These are phyloP conservation scores for Zele albiditarsus DNA, from an alignment of 2,888 invertebrate species.

Conservation along the genomic window DNA sequence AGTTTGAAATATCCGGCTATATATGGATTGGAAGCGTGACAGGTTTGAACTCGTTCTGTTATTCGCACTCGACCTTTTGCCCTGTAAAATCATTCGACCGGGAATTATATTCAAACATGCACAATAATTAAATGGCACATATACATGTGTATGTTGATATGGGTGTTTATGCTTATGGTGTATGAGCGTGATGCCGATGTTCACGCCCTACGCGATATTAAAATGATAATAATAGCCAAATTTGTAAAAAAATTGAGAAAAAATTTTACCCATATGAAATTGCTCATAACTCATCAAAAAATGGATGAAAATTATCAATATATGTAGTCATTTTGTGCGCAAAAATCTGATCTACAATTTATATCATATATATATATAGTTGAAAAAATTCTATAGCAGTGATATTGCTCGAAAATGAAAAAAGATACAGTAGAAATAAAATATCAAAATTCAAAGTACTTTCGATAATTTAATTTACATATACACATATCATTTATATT, in stretches of 20 bases:
- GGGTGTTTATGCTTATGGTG: neutral
- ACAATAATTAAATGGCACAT: neutral
- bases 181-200: neutral
- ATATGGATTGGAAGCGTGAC: slow-evolving; percentile 4
- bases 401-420: neutral
- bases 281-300: too few relatives aligned
- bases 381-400: neutral
- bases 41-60: neutral
- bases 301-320: neutral
- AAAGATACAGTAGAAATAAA: neutral
- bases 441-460: neutral
- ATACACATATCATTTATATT: neutral
- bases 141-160: neutral
- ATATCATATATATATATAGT: neutral
- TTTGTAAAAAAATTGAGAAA: too few relatives aligned
- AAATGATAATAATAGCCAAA: neutral
- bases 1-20: neutral
- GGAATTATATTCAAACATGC: slow-evolving; percentile 4
- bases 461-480: neutral
- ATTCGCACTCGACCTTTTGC: slow-evolving; percentile 2
- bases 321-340: neutral
- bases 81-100: neutral
- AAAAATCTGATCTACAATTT: neutral
- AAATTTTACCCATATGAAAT: too few relatives aligned
- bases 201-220: neutral